Evolutionary conservation across 2,888 invertebrate species (phyloP), one percentile per base, ranked within the genome.

Genomic region (Hyles lineata): DNA sequence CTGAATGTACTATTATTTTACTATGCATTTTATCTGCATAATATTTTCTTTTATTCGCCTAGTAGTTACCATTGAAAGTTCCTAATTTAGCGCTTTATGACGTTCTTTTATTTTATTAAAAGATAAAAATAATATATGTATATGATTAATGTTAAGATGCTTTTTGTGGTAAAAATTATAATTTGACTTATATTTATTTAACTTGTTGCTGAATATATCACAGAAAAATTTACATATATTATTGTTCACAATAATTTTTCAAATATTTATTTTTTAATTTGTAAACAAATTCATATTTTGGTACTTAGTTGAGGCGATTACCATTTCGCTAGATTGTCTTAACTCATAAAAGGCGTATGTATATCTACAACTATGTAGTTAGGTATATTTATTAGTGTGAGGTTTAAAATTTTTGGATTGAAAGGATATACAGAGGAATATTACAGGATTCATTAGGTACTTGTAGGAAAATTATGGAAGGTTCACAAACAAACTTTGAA

Each of bases 51-150:
- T 29, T 67, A n/a, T 43, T 60, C 9, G 17, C 59, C 29, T 50
- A 7, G 11, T 62, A 63, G 73, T 73, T 73, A 73, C 73, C 73
- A 67, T 63, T 71, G 32, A 73, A 81, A 78, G 81, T 83, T 81
- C 81, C 80, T 83, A 77, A 74, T 74, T 74, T 75, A 70, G 59
- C 55, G 29, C 61, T 70, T 43, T 61, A 73, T 52, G 23, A 60
- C 60, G 43, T 32, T 6, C 35, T 17, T 29, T 55, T 29, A 25
- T 58, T 55, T 25, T 23, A 21, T 70, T 32, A 55, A 32, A 21
- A 17, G 15, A 11, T 70, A 52, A 11, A 21, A 52, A 21, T 7
- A 52, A 29, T 67, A 59, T 50, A 19, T 35, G 35, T 43, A 21
- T 17, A 50, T 15, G 50, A 17, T 67, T 67, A 50, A 50, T 23